phyloP scores from a whole-genome alignment of 2,888 invertebrate genomes.

The Euplagia quadripunctaria region DNA sequence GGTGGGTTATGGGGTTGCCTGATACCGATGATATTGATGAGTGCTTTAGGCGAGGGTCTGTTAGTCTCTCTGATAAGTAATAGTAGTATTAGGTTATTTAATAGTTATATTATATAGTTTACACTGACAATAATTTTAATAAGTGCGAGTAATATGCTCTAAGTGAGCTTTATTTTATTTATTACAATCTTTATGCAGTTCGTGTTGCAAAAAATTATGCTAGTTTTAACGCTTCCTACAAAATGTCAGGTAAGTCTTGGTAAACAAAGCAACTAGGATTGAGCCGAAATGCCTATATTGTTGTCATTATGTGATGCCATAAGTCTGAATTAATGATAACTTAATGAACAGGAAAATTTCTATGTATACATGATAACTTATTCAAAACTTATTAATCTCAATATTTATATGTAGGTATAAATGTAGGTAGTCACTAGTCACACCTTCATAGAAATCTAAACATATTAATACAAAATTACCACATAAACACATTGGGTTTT shows the following conservation, averaged over 20 bases:
- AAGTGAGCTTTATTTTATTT: not conserved
- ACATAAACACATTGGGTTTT: not conserved
- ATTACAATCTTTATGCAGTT: too few relatives aligned
- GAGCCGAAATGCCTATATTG: not conserved
- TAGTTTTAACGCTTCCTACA: not conserved
- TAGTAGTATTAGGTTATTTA: not conserved
- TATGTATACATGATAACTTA: not conserved
- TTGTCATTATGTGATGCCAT: not conserved
- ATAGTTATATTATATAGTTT: not conserved
- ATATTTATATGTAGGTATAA: not conserved
- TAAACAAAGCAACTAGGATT: not conserved
- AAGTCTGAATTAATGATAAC: not conserved
- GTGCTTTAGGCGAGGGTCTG: constrained; percentile 36
- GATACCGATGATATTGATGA: constrained; percentile 25
- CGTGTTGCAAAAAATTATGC: not conserved
- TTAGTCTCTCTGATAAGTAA: not conserved
- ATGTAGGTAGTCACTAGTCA: not conserved
- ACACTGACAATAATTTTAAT: not conserved
- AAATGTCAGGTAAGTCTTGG: not conserved
- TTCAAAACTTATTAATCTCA: not conserved
- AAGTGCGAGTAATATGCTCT: not conserved
- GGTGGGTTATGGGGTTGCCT: constrained; percentile 27
- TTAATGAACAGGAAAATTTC: not conserved
- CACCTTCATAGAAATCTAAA: not conserved
- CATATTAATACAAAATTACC: not conserved